These are phyloP conservation scores for Coreoperca whiteheadi DNA, from an alignment of 2,113 vertebrate genomes.

Conservation along the genomic window DNA sequence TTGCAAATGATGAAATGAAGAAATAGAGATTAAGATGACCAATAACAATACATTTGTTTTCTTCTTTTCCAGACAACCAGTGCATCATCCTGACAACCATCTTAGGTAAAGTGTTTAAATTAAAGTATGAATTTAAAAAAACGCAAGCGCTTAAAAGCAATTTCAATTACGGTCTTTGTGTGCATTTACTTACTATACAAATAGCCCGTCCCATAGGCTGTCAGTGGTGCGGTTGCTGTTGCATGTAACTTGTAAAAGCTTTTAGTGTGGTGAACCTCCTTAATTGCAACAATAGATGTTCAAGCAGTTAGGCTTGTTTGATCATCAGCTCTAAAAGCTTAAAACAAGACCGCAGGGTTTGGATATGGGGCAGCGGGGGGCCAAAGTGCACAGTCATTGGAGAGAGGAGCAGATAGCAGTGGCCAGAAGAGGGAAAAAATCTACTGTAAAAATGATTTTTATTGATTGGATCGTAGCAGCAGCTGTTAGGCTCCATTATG, in stretches of 20 bases:
- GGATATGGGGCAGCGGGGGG: conserved; percentile 69
- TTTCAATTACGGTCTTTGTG: not conserved
- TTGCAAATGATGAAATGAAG: not conserved
- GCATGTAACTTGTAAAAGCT: conserved; percentile 66
- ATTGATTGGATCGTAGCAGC: conserved; percentile 82
- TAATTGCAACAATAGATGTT: conserved; percentile 73
- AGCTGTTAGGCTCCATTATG: conserved; percentile 82
- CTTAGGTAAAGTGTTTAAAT: conserved; percentile 54
- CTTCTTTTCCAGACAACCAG: conserved; percentile 39
- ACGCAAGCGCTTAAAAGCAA: not conserved
- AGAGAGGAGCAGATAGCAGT: conserved; percentile 40
- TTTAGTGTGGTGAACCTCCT: conserved; percentile 63
- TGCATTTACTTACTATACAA: not conserved
- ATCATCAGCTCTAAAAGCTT: conserved; percentile 80
- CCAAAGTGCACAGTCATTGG: conserved; percentile 49
- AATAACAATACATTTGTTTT: not conserved
- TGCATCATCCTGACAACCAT: not conserved
- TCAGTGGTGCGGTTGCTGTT: conserved; percentile 40
- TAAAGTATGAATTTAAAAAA: not conserved
- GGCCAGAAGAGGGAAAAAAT: conserved; percentile 68
- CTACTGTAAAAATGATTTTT: conserved; percentile 81
- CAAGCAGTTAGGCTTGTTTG: conserved; percentile 73
- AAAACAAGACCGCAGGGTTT: conserved; percentile 85
- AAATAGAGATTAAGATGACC: not conserved
- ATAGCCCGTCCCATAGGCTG: conserved; percentile 2